Evolutionary conservation across 2,888 invertebrate genomes (phyloP), one percentile per base, ranked within the genome.

Genomic region (Lymantria dispar): DNA sequence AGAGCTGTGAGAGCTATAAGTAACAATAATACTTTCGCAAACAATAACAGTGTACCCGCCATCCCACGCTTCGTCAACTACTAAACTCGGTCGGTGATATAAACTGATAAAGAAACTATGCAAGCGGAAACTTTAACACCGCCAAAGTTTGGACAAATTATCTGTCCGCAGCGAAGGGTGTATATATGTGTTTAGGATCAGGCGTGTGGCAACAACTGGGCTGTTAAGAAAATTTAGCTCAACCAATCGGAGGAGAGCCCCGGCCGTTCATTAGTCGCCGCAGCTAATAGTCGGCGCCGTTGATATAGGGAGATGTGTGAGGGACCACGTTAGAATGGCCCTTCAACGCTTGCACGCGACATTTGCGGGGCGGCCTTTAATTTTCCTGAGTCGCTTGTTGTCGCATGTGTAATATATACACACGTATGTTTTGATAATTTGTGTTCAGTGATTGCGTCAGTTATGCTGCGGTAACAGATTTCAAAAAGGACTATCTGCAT

Each of bases 131-230:
- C 68, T 77, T 72, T 69, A 67, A 61, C 67, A 64, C 58, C 62
- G 56, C 53, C 49, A 45, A 78, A 78, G 66, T 80, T 76, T 64
- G 70, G 70, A 76, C 77, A 82, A 81, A 76, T 81, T 78, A 78
- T 80, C 72, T 72, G 63, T 67, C 72, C 66, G 66, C 65, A 60
- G 54, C 55, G 62, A 64, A 66, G 70, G 72, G 72, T 73, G 78
- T 81, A 76, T 73, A 78, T 81, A 76, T 83, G 76, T 83, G 78
- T 74, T 81, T 80, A 83, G 83, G 84, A 76, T 72, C 58, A 48
- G 58, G 66, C 62, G 63, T 58, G 67, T 55, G 62, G 56, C 74
- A 71, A 70, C 76, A 70, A 70, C 70, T 63, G 61, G 67, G 68
- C 65, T 59, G 70, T 66, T 74, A 72, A 74, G 78, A 76, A 76